Conservation (phyloP, 2,113 vertebrate genomes). For the Crotophaga sulcirostris region DNA sequence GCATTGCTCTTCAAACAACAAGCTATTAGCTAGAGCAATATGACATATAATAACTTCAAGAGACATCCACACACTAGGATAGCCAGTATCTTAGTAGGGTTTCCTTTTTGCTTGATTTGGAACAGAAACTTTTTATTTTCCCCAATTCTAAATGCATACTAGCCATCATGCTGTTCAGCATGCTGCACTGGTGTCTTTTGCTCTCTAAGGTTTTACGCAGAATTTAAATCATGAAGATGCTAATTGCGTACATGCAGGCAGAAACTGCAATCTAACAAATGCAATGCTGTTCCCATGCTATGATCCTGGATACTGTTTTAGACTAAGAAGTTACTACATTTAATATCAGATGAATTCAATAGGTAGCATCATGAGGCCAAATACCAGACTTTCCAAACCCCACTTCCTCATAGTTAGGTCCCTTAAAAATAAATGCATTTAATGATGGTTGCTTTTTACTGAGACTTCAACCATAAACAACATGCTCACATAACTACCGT, state of each 20-base stretch:
- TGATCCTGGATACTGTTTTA: background rate
- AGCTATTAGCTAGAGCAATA: background rate
- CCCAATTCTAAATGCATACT: background rate
- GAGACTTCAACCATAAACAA: background rate
- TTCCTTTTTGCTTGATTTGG: slow-evolving; percentile 26
- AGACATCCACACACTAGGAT: background rate
- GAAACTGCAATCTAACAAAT: background rate
- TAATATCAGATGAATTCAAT: background rate
- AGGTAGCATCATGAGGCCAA: background rate
- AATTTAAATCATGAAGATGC: background rate
- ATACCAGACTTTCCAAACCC: background rate
- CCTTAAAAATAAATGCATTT: background rate
- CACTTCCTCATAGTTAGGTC: background rate
- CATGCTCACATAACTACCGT: accelerated
- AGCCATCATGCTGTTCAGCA: background rate
- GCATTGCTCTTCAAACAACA: background rate
- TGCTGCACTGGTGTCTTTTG: background rate
- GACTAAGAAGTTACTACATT: background rate
- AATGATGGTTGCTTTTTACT: background rate
- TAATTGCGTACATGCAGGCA: background rate
- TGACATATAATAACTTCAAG: background rate
- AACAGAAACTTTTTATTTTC: background rate
- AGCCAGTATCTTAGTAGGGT: background rate
- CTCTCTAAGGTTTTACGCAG: background rate
- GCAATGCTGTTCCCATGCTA: background rate